Base-by-base conservation (phyloP, 2,797 vertebrate species). In the Phataginus tricuspis region DNA sequence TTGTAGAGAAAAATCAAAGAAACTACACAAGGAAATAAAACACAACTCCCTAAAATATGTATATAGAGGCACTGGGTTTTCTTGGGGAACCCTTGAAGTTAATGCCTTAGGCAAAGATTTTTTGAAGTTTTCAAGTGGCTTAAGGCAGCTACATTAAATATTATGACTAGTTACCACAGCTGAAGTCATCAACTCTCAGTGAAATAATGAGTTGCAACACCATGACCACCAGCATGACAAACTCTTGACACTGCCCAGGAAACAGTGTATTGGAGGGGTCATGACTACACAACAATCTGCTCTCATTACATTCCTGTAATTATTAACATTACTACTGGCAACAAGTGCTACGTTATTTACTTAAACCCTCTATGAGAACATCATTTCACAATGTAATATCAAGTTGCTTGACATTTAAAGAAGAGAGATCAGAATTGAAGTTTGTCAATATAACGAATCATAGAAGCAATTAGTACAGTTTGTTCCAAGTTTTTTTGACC, bases 391-490 rank as follows among this genome's bases (percentile, higher is more conserved):
- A 2, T 19, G n/a, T 29, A 78, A 55, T 75, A 68, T 93, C 87
- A 82, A 96, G 91, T 77, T 87, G 37, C 72, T 90, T 90, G 74
- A 84, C 91, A 59, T 90, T 96, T 85, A 96, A 57, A 80, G 37
- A 87, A 93, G 39, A 90, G 71, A 85, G 77, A 87, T 90, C 77
- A 91, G 64, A 95, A 96, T 0, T 89, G 57, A 98, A 90, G 61
- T 78, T 83, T 96, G 66, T 88, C 59, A 57, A 34, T 78, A 42
- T 71, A 88, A 66, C 49, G 79, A 86, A 96, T 72, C 49, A 80
- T 16, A 84, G 80, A 66, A 63, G 49, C 69, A 91, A 92, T 89
- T 31, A 64, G 45, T 61, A 96, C 59, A 66, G 72, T 86, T 91
- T 86, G 51, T 91, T 66, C 87, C 61, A 49, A 61, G 18, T 31